Evolutionary conservation across 1,140 invertebrate genomes (phyloP).

Genomic region (Bombus haemorrhoidalis): DNA sequence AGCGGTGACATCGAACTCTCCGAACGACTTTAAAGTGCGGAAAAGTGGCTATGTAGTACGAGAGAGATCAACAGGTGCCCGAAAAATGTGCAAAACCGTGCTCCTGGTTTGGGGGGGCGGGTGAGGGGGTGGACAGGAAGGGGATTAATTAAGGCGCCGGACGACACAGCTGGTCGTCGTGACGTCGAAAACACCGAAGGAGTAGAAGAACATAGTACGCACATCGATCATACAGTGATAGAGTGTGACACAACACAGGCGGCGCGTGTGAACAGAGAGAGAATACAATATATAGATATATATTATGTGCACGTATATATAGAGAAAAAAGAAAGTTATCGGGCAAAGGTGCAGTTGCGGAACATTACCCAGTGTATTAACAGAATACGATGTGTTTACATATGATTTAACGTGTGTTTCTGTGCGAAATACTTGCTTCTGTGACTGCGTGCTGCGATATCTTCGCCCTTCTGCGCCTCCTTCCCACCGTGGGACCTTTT

Average conservation of each 20-base stretch:
- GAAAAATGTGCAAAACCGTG: slow-evolving; percentile 55
- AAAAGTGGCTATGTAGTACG: slow-evolving; percentile 47
- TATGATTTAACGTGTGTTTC: neutral
- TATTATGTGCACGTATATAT: neutral
- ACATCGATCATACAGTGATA: slow-evolving; percentile 43
- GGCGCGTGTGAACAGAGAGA: slow-evolving; percentile 38
- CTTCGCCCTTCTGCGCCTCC: neutral
- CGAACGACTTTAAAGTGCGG: slow-evolving; percentile 34
- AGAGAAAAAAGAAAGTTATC: neutral
- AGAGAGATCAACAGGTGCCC: slow-evolving; percentile 54
- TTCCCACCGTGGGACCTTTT: slow-evolving; percentile 1
- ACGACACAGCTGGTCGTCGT: neutral
- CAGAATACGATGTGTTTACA: neutral
- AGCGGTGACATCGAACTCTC: slow-evolving; percentile 37
- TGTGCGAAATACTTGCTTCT: slow-evolving; percentile 40
- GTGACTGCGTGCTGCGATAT: slow-evolving; percentile 32
- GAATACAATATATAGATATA: slow-evolving; percentile 1
- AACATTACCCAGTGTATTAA: slow-evolving; percentile 1
- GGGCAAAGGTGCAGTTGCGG: slow-evolving; percentile 22
- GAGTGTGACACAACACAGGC: slow-evolving; percentile 25
- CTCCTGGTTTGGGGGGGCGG: neutral
- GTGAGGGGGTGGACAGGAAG: too few relatives aligned
- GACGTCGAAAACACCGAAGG: neutral
- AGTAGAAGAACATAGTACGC: slow-evolving; percentile 7
- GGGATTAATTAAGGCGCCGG: slow-evolving; percentile 31